Evolutionary conservation across 2,113 vertebrate species (phyloP), one percentile per base, ranked within the genome.

Genomic region (Amblyornis subalaris): DNA sequence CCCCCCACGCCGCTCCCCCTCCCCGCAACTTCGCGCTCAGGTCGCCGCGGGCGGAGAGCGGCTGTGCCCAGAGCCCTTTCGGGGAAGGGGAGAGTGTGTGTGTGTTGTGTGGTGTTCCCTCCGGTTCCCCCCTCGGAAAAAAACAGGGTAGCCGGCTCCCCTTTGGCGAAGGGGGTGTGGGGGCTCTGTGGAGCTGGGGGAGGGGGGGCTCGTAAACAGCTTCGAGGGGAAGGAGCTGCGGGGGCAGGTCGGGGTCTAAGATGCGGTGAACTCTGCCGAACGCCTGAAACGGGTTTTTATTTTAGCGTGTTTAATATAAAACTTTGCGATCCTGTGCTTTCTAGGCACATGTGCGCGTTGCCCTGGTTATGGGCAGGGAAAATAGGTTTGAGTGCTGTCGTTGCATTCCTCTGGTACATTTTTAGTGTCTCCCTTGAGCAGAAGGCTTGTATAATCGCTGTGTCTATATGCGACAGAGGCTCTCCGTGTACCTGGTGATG

Each of bases 321-420:
- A 94, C 75, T 92, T 93, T 90, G 85, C 79, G 40, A 75, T 67
- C 53, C 47, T 69, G 83, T 80, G 93, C 94, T 93, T 78, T 90
- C 78, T 64, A 94, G 89, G 88, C 74, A 89, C 93, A 76, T 82
- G 86, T 76, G 90, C 92, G 6, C 81, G 91, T 94, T 89, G 89
- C 81, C 85, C 90, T 89, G 96, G 94, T 79, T 96, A 83, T 91
- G 62, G 42, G 72, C 65, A 77, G 74, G 81, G 81, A 82, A 79
- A 85, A 87, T 71, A 86, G 90, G 47, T 65, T 78, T 64, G 85
- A 67, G 88, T 29, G 73, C 85, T 88, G 93, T 11, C 75, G 88
- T 65, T 89, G 88, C 90, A 58, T 93, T 88, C 85, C 92, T 80
- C 88, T 58, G 79, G 94, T 93, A 83, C 88, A 85, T 93, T 96